phyloP scores from a whole-genome alignment of 1,140 invertebrate genomes.

The Lerema accius region DNA sequence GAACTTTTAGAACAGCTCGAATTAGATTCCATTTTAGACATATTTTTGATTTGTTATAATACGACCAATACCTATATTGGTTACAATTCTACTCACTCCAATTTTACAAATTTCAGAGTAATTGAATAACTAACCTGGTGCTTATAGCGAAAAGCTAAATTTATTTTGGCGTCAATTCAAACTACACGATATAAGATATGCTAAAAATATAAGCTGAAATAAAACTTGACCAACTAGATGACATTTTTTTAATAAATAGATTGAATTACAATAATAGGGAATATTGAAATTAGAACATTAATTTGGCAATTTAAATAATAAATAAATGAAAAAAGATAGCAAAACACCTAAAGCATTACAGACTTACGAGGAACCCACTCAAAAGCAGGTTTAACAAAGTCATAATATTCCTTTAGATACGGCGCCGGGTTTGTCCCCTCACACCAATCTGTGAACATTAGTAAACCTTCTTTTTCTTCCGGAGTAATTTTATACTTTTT shows the following conservation, averaged over 20 bases:
- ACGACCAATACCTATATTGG: too few species aligned
- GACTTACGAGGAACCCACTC: constrained; percentile 55
- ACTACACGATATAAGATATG: not conserved
- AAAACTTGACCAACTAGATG: constrained; percentile 19
- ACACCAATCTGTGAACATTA: constrained; percentile 81
- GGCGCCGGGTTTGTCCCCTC: constrained; percentile 69
- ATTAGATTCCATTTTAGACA: constrained; percentile 8
- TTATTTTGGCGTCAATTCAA: too few species aligned
- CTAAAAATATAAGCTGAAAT: constrained; percentile 2
- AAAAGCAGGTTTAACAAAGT: constrained; percentile 65
- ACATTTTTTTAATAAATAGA: constrained; percentile 3
- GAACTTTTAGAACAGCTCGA: constrained; percentile 19
- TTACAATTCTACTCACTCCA: too few species aligned
- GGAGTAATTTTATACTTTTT: constrained; percentile 55
- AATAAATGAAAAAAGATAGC: not conserved
- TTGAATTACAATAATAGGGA: not conserved
- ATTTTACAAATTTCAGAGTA: too few species aligned
- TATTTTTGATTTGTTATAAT: too few species aligned
- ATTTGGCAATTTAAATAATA: not conserved
- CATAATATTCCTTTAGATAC: constrained; percentile 68
- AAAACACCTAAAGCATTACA: constrained; percentile 31
- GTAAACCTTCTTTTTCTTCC: constrained; percentile 71
- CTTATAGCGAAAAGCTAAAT: too few species aligned
- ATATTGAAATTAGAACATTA: not conserved
- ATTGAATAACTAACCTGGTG: too few species aligned